Percentiles rank a stretch among this genome's conserved stretches.
Evolutionary conservation across 2,113 vertebrate species (phyloP).

Genomic region (Emydocephalus ijimae): DNA sequence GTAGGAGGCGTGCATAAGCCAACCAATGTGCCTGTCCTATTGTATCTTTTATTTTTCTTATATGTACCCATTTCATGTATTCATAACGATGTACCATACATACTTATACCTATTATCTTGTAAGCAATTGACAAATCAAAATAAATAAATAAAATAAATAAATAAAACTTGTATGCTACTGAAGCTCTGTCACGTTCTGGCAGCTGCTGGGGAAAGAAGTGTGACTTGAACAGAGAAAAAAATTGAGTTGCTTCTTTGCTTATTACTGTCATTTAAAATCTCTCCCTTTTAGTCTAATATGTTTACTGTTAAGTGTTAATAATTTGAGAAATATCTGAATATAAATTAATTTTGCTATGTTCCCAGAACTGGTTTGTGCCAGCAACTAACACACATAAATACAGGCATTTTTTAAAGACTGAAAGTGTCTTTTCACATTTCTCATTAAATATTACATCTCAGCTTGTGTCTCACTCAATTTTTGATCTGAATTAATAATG

Average conservation of each 20-base stretch:
- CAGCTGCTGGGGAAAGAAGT: slow-evolving; percentile 31
- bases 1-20: too few relatives aligned
- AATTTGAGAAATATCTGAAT: not conserved
- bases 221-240: slow-evolving; percentile 27
- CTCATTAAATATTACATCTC: not conserved
- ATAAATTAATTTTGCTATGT: not conserved
- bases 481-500: not conserved
- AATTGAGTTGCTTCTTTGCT: not conserved
- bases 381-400: not conserved
- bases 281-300: not conserved
- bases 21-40: too few relatives aligned
- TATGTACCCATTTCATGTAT: too few relatives aligned
- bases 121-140: too few relatives aligned
- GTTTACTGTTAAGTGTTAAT: not conserved
- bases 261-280: not conserved
- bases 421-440: not conserved
- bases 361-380: not conserved
- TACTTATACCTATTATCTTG: too few relatives aligned
- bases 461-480: not conserved
- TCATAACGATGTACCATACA: too few relatives aligned
- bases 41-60: too few relatives aligned
- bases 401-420: not conserved
- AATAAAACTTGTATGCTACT: not conserved
- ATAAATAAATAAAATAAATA: too few relatives aligned
- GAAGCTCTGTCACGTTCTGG: not conserved